Conservation (phyloP, 1,140 invertebrate genomes). For the Parapsyche elsis region DNA sequence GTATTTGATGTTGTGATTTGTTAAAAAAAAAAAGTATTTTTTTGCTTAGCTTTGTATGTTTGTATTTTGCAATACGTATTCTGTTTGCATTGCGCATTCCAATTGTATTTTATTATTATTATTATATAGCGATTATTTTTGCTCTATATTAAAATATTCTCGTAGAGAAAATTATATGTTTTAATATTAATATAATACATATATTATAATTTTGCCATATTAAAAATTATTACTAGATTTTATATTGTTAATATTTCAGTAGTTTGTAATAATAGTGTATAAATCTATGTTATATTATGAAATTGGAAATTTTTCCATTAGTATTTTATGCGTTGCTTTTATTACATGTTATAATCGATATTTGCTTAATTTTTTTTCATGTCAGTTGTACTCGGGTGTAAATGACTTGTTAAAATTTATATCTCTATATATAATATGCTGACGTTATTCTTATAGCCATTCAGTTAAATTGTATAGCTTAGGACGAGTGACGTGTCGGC, state of each 20-base stretch:
- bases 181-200: neutral
- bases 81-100: conserved; percentile 41
- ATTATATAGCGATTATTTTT: conserved; percentile 13
- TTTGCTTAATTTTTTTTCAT: neutral
- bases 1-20: conserved; percentile 28
- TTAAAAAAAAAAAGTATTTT: neutral
- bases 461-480: too few species aligned
- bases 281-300: too few species aligned
- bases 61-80: neutral
- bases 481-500: neutral
- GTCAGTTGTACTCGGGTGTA: neutral
- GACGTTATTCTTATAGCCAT: too few species aligned
- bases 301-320: too few species aligned
- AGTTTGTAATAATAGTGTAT: too few species aligned
- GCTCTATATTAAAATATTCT: conserved; percentile 2
- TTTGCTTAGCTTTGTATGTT: conserved; percentile 23
- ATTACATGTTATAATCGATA: neutral
- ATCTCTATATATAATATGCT: too few species aligned
- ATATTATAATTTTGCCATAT: conserved; percentile 10
- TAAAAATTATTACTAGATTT: conserved; percentile 3
- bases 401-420: too few species aligned
- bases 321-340: neutral
- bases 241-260: conserved; percentile 1
- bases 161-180: neutral
- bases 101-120: conserved; percentile 31